phyloP scores from a whole-genome alignment of 2,888 invertebrate species.

The Exephanes ischioxanthus region DNA sequence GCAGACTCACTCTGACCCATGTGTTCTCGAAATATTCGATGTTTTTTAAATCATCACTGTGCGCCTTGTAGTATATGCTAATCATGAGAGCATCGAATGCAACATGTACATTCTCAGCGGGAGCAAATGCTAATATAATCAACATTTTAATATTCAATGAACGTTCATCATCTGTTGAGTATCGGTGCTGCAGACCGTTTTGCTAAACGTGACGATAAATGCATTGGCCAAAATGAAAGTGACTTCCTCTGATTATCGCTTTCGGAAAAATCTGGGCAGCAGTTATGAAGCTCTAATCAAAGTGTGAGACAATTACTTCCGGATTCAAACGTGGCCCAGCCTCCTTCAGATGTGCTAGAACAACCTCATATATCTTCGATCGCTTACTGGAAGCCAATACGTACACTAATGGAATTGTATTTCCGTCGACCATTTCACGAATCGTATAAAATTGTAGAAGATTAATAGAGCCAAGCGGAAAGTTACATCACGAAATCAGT shows the following conservation, averaged over 20 bases:
- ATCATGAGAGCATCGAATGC: constrained; percentile 26
- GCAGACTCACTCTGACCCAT: constrained; percentile 27
- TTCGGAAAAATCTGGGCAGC: constrained; percentile 13
- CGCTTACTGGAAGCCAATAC: constrained; percentile 26
- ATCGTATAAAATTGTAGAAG: constrained; percentile 49
- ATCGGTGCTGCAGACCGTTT: constrained; percentile 7
- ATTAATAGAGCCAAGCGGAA: constrained; percentile 51
- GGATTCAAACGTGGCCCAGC: constrained; percentile 25
- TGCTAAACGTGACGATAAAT: constrained; percentile 2
- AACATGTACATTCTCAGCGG: not conserved
- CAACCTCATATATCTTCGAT: not conserved
- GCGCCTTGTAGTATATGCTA: constrained; percentile 15
- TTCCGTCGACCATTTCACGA: constrained; percentile 11
- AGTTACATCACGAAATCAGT: constrained; percentile 58
- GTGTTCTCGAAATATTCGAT: constrained; percentile 36
- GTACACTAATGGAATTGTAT: constrained; percentile 59
- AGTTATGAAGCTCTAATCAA: constrained; percentile 25
- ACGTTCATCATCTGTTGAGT: constrained; percentile 26
- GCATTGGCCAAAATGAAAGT: constrained; percentile 39
- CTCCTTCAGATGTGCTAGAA: constrained; percentile 15
- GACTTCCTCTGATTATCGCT: constrained; percentile 2
- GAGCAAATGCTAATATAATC: constrained; percentile 33
- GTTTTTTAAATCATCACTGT: constrained; percentile 24
- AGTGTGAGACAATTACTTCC: constrained; percentile 8
- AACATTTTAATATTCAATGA: constrained; percentile 29